These are phyloP conservation scores for Leucophenga maculata DNA, from an alignment of 2,888 invertebrate species.

Conservation along the genomic window DNA sequence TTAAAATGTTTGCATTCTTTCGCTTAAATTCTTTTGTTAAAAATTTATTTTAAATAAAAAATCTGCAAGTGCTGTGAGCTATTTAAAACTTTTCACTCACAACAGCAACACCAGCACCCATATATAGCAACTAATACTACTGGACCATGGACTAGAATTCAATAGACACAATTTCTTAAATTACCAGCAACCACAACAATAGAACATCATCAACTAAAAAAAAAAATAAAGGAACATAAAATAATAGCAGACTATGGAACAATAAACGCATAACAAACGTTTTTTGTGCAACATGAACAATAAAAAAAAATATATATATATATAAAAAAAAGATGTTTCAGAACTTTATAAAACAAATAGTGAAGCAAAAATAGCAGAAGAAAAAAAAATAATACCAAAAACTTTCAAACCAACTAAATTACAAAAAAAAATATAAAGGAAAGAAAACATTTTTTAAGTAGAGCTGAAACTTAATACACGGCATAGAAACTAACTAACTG, in stretches of 20 bases:
- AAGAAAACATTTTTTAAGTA: background rate
- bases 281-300: background rate
- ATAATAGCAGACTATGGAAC: slow-evolving; percentile 4
- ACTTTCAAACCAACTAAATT: slow-evolving; percentile 27
- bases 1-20: too few relatives aligned
- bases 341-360: background rate
- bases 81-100: too few relatives aligned
- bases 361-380: background rate
- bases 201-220: too few relatives aligned
- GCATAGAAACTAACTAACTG: background rate
- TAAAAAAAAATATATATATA: background rate
- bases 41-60: too few relatives aligned
- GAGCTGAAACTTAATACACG: slow-evolving; percentile 24
- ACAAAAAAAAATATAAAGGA: slow-evolving; percentile 9
- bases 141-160: too few relatives aligned
- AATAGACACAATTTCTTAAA: too few relatives aligned
- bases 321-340: background rate
- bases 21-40: too few relatives aligned
- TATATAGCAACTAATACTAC: too few relatives aligned
- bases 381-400: slow-evolving; percentile 32
- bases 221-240: slow-evolving; percentile 14
- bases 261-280: background rate
- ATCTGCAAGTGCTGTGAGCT: too few relatives aligned
- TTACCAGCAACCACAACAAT: slow-evolving; percentile 27
- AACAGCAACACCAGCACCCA: too few relatives aligned